Conservation (phyloP, 2,888 invertebrate genomes). For the Megamerina dolium region DNA sequence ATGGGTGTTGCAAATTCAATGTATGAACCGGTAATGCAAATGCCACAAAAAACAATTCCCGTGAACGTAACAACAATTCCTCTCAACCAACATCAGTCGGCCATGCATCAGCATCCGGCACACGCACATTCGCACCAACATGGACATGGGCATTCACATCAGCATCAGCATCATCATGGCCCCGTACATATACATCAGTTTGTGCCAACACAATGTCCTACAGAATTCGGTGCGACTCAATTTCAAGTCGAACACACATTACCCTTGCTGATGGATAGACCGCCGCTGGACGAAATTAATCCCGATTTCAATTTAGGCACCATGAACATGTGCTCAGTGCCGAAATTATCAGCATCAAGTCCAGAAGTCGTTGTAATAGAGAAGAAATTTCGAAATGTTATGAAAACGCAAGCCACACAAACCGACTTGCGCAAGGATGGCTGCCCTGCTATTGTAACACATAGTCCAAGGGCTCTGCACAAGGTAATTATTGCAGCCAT, state of each 20-base stretch:
- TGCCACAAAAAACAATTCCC: slow-evolving; percentile 19
- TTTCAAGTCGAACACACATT: slow-evolving; percentile 22
- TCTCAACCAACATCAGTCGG: slow-evolving; percentile 18
- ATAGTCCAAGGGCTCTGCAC: slow-evolving; percentile 78
- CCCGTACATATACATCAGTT: slow-evolving; percentile 35
- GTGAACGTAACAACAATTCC: slow-evolving; percentile 24
- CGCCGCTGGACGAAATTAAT: slow-evolving; percentile 18
- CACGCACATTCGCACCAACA: slow-evolving; percentile 25
- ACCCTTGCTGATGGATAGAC: slow-evolving; percentile 19
- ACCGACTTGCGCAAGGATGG: slow-evolving; percentile 79
- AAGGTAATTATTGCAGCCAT: too few species aligned
- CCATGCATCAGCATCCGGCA: slow-evolving; percentile 27
- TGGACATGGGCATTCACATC: slow-evolving; percentile 30
- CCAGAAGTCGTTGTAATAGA: slow-evolving; percentile 55
- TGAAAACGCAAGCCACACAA: slow-evolving; percentile 92
- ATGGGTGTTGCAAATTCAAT: slow-evolving; percentile 41
- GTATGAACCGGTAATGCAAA: slow-evolving; percentile 30
- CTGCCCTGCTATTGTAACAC: slow-evolving; percentile 60
- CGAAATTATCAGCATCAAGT: slow-evolving; percentile 33
- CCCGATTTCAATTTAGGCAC: slow-evolving; percentile 6
- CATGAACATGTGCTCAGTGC: slow-evolving; percentile 18
- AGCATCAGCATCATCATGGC: slow-evolving; percentile 41
- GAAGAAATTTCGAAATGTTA: slow-evolving; percentile 72
- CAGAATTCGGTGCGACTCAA: slow-evolving; percentile 15
- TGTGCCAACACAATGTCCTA: slow-evolving; percentile 18